Evolutionary conservation across 2,113 vertebrate genomes (phyloP).

Genomic region (Nibea coibor): DNA sequence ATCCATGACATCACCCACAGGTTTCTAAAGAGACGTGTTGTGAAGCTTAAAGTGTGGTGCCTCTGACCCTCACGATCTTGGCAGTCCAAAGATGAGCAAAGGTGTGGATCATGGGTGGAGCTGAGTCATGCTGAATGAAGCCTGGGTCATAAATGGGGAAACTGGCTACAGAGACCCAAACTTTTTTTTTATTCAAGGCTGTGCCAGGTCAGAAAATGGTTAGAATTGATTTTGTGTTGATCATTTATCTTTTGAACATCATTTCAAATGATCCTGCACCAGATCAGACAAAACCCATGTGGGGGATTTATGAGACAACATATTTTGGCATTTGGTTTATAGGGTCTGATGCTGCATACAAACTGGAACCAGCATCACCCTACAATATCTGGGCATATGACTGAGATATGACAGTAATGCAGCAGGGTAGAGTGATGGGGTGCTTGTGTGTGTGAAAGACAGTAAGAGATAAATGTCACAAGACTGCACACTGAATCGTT

Average conservation of each 20-base stretch:
- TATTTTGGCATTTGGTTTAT: background rate
- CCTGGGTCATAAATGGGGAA: too few species aligned
- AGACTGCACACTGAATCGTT: constrained; percentile 4
- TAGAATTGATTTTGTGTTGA: background rate
- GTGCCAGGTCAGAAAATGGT: background rate
- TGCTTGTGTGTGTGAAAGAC: constrained; percentile 12
- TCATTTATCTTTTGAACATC: background rate
- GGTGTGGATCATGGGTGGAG: too few species aligned
- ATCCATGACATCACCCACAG: too few species aligned
- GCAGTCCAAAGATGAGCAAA: too few species aligned
- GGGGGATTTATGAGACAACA: background rate
- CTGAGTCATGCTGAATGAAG: too few species aligned
- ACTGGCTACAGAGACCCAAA: too few species aligned
- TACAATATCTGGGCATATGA: background rate
- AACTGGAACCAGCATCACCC: background rate
- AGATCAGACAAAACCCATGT: background rate
- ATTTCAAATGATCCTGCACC: background rate
- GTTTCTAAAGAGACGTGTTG: too few species aligned
- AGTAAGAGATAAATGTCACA: constrained; percentile 9
- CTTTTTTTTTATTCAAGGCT: too few species aligned
- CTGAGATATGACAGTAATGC: background rate
- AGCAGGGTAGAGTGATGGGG: background rate
- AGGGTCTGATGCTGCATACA: background rate
- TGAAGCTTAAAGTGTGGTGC: too few species aligned
- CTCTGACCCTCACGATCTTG: too few species aligned